Base-by-base conservation (phyloP, 2,888 invertebrate genomes). In the Lasioglossum malachurum region DNA sequence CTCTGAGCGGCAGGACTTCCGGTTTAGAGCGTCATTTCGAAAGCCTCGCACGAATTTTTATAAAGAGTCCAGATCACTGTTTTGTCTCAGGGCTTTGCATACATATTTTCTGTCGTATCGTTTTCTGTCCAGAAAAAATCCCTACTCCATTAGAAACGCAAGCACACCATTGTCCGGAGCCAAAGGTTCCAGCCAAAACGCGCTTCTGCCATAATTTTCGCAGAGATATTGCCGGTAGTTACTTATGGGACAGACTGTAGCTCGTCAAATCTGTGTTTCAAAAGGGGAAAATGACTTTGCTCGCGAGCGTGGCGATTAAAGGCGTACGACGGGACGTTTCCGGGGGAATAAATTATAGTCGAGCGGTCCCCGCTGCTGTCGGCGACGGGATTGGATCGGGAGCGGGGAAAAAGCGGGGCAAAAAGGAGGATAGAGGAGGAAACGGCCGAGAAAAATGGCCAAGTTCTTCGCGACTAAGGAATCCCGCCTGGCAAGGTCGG, bases 401-500 rank as follows among this genome's bases (percentile, higher is more conserved):
- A 35, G 57, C 31, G 60, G 31, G 44, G 14, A 84, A 79, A 76
- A 77, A 82, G 64, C 67, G 78, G 44, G 44, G 53, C 49, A 88
- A 78, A 79, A 82, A 85, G 71, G 76, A 72, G 80, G 53, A 79
- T 82, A 75, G 77, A 88, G 85, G 77, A 88, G 86, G 86, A 86
- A 90, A 83, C 79, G 84, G 53, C 60, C 60, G 84, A 86, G 88
- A 91, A 91, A 92, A 92, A 92, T 92, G 88, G 84, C 83, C 81
- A 90, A 89, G 85, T 89, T 90, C 87, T 88, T 92, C 89, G 88
- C 90, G 89, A 90, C 92, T 89, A 89, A 92, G 93, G 94, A 94
- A 94, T 94, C 93, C 91, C 92, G 93, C 94, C 92, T 87, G 93
- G 93, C 94, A 94, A 94, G 94, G 94, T 92, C 94, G 92, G 92